Evolutionary conservation across 2,888 invertebrate species (phyloP).

Genomic region (Bellardia pandia): DNA sequence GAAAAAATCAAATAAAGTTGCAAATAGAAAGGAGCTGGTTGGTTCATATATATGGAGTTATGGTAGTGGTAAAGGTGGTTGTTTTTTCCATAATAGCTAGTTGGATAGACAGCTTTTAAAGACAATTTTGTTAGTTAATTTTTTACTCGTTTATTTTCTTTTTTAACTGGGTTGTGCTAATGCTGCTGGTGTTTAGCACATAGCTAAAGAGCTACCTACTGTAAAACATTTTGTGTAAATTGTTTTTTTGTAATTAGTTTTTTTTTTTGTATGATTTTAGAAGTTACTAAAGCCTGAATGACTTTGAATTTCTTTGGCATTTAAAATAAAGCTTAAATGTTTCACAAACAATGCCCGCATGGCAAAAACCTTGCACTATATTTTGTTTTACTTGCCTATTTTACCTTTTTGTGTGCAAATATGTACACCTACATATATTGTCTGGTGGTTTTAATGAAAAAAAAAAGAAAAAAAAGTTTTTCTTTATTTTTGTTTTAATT

Average conservation of each 20-base stretch:
- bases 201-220: not conserved
- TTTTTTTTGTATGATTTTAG: slow-evolving; percentile 1
- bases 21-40: not conserved
- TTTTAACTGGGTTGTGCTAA: not conserved
- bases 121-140: slow-evolving; percentile 44
- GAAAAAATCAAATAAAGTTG: not conserved
- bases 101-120: slow-evolving; percentile 45
- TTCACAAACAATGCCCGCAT: slow-evolving; percentile 49
- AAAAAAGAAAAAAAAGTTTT: slow-evolving; percentile 3
- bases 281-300: slow-evolving; percentile 52
- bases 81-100: not conserved
- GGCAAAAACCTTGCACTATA: slow-evolving; percentile 28
- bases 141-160: slow-evolving; percentile 1
- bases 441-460: slow-evolving; percentile 53
- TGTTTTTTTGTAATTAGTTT: not conserved
- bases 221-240: slow-evolving; percentile 6
- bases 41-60: not conserved
- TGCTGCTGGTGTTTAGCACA: not conserved
- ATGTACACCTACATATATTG: too few relatives aligned
- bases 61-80: slow-evolving; percentile 6
- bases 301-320: slow-evolving; percentile 63
- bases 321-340: slow-evolving; percentile 42
- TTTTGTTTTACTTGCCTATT: slow-evolving; percentile 24
- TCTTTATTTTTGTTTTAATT: slow-evolving; percentile 4
- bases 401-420: slow-evolving; percentile 53